A percentile compares a stretch with the other conserved stretches of the same genome.
phyloP scores from a whole-genome alignment of 2,113 vertebrate genomes.

The Fregata magnificens region DNA sequence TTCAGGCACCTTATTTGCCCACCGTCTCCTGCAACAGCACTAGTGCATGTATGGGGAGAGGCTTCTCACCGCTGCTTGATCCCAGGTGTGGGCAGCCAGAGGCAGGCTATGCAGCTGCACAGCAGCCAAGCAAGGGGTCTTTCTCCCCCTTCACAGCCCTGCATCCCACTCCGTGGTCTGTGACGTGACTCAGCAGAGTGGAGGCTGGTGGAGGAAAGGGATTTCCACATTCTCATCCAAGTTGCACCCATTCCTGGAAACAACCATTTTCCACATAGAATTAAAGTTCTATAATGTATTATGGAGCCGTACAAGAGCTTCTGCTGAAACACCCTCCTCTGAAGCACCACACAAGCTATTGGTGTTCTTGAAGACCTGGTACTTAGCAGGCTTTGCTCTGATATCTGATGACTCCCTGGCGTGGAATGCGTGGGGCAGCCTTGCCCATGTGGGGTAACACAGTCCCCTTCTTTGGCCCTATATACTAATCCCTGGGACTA shows the following conservation, averaged over 20 bases:
- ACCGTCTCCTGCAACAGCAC: background rate
- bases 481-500: background rate
- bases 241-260: background rate
- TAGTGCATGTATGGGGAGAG: background rate
- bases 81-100: background rate
- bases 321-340: background rate
- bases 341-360: background rate
- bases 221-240: background rate
- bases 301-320: background rate
- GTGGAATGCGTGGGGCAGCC: background rate
- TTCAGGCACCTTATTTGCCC: background rate
- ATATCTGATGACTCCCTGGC: background rate
- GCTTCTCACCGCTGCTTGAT: background rate
- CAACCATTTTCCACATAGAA: background rate
- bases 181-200: background rate
- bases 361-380: background rate
- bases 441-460: background rate
- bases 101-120: background rate
- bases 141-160: background rate
- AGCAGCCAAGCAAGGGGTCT: background rate
- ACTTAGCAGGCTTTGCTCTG: background rate
- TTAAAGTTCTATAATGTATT: background rate
- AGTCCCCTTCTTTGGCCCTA: background rate
- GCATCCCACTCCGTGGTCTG: background rate
- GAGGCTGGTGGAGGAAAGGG: background rate